phyloP scores from a whole-genome alignment of 2,113 vertebrate genomes.

The Mixornis gularis region DNA sequence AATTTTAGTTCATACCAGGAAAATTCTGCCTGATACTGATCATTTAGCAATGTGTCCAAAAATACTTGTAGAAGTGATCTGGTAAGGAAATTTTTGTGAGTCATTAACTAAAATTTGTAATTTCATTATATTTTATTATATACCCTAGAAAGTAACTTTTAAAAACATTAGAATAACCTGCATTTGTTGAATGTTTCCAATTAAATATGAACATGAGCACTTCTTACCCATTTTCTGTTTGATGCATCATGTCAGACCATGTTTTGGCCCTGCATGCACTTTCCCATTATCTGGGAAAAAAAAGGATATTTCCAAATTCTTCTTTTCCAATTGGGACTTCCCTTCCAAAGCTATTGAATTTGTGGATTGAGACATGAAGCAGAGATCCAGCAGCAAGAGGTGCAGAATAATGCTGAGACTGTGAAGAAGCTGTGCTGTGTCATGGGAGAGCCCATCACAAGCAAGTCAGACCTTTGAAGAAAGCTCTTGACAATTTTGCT shows the following conservation, averaged over 20 bases:
- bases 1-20: background rate
- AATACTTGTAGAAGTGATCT: background rate
- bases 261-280: background rate
- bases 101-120: background rate
- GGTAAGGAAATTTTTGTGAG: background rate
- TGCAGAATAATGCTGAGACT: background rate
- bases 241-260: background rate
- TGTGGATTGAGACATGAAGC: background rate
- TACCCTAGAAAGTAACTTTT: background rate
- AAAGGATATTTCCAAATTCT: background rate
- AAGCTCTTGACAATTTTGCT: background rate
- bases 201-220: background rate
- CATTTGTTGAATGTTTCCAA: background rate
- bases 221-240: background rate
- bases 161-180: background rate
- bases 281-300: background rate
- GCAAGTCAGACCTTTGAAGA: background rate
- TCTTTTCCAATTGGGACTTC: constrained; percentile 1
- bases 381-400: background rate
- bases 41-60: background rate
- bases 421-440: background rate
- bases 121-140: background rate
- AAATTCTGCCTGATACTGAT: background rate
- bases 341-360: background rate
- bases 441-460: background rate